Evolutionary conservation across 2,888 invertebrate genomes (phyloP), one percentile per base, ranked within the genome.

Genomic region (Apodemia duryi): DNA sequence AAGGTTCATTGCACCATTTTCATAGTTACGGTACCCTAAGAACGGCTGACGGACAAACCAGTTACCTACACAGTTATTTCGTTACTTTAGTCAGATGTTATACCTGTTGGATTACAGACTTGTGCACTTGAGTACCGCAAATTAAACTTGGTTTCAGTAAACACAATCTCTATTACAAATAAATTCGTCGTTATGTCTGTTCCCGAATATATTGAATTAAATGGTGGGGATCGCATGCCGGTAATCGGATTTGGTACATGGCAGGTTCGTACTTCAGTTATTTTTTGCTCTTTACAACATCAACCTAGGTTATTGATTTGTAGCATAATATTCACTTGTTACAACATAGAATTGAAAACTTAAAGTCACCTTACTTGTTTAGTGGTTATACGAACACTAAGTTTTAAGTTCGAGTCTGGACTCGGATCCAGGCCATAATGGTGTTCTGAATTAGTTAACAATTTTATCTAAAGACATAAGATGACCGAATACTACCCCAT

Each of bases 171-270:
- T 6, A 63, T n/a, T 9, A 35, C 66, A 64, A 65, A 35, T 35
- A 35, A 35, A 35, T 35, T 35, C 35, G 3, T 35, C 35, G 35
- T 51, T 43, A 90, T 89, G 89, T 73, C 83, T 38, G 68, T 82
- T 63, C 77, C 82, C 41, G 70, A 87, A 70, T 86, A 82, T 74
- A 83, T 85, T 72, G 81, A 77, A 61, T 74, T 91, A 63, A 80
- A 83, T 61, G 82, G 83, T 73, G 95, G 95, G 3, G 88, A 93
- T 63, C 91, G 88, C 67, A 94, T 96, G 93, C 96, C 96, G 6
- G 88, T 93, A 64, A 84, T 96, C 63, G 96, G 96, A 63, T 94
- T 95, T 76, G 96, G 96, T 66, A 96, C 96, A 66, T 96, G 96
- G 96, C 94, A 95, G 92, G 96, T 96, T 86, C 89, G 90, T 88